These are phyloP conservation scores for Pleuronectes platessa DNA, from an alignment of 2,113 vertebrate species.

Conservation along the genomic window DNA sequence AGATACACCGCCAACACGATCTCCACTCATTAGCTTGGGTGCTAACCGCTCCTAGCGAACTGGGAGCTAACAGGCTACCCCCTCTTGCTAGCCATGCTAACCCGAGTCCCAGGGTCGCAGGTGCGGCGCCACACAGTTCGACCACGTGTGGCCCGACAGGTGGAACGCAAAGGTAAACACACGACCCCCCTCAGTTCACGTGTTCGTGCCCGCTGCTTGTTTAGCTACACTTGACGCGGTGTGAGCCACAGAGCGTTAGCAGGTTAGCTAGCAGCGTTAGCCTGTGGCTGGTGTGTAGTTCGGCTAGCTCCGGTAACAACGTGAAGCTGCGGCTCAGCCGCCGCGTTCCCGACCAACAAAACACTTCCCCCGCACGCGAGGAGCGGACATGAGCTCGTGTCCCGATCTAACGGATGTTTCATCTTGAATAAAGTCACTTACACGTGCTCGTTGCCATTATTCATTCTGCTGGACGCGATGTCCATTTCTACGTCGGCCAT, in stretches of 20 bases:
- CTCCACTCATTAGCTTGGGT: constrained; percentile 33
- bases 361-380: fast-evolving
- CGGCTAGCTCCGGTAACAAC: constrained; percentile 51
- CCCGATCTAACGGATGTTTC: fast-evolving
- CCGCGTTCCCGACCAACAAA: not conserved
- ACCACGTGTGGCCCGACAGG: not conserved
- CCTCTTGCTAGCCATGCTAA: not conserved
- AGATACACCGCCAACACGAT: constrained; percentile 27
- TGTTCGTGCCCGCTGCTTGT: fast-evolving
- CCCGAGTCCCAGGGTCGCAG: not conserved
- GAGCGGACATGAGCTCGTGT: fast-evolving
- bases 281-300: constrained; percentile 21
- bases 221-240: not conserved
- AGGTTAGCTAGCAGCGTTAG: constrained; percentile 31
- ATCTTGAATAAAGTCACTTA: constrained; percentile 56
- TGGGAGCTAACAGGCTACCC: constrained; percentile 42
- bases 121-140: not conserved
- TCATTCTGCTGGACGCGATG: constrained; percentile 79
- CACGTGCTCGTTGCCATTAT: constrained; percentile 82
- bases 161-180: not conserved
- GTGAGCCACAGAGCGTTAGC: constrained; percentile 49
- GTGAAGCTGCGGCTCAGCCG: constrained; percentile 14
- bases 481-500: constrained; percentile 82
- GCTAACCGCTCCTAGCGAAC: constrained; percentile 62
- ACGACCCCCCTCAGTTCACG: fast-evolving